Conservation (phyloP, 2,888 invertebrate genomes). For the Electrophaes corylata region DNA sequence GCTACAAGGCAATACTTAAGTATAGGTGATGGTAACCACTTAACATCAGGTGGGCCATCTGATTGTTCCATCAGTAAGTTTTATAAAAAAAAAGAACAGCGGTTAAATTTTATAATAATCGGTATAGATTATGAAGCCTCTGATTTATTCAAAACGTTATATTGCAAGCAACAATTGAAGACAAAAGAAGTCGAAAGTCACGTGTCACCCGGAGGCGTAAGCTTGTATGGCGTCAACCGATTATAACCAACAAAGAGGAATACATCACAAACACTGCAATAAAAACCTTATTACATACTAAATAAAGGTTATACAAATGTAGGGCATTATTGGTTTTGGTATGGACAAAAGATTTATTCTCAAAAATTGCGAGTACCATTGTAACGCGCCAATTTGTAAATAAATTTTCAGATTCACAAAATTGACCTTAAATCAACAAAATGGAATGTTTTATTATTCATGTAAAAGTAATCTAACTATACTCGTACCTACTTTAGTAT, state of each 20-base stretch:
- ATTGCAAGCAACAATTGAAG: conserved; percentile 43
- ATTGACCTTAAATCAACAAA: conserved; percentile 14
- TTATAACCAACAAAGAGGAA: conserved; percentile 43
- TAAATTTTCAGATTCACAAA: conserved; percentile 21
- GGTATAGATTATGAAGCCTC: background rate
- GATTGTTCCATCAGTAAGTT: no score
- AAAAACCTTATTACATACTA: conserved; percentile 22
- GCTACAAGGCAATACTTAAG: no score
- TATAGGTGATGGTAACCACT: no score
- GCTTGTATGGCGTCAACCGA: conserved; percentile 46
- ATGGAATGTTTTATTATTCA: no score
- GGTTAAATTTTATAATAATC: no score
- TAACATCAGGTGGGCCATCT: no score
- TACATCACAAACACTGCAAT: conserved; percentile 19
- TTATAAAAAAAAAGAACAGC: no score
- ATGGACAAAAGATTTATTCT: conserved; percentile 54
- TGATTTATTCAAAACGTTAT: conserved; percentile 23
- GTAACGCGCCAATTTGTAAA: conserved; percentile 24
- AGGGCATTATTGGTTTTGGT: conserved; percentile 27
- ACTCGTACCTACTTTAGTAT: no score
- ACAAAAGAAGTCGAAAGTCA: conserved; percentile 72
- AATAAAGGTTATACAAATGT: conserved; percentile 26
- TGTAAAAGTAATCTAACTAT: no score
- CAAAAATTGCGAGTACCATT: conserved; percentile 51
- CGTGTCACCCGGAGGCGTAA: conserved; percentile 64